Evolutionary conservation across 2,888 invertebrate species (phyloP), one percentile per base, ranked within the genome.

Genomic region (Bruchidius siliquastri): DNA sequence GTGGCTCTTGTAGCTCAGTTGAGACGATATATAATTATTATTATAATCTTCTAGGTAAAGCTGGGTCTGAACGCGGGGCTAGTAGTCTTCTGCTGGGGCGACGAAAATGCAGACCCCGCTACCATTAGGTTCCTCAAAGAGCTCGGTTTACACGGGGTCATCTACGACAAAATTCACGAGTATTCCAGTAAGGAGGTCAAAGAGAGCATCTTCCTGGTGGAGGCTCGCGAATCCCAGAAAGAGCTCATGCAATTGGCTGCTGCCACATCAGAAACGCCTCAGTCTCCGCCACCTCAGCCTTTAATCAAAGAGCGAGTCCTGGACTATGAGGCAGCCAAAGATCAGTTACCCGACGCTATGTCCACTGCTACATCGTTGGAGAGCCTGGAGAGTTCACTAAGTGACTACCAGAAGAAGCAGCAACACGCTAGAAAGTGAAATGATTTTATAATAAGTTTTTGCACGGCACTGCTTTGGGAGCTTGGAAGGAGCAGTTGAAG

Each of bases 81-180:
- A 72, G 92, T 97, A 4, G 91, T 97, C 77, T 99, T 99, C 87
- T 97, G 97, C 83, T 99, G 98, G 98, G 99, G 99, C 26, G 97
- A 98, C 81, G 96, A 97, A 82, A 96, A 96, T 84, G 97, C 97
- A 81, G 94, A 95, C 85, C 93, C 92, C 78, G 92, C 92, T 68
- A 95, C 94, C 0, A 96, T 98, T 73, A 92, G 92, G 82, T 91
- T 92, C 83, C 90, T 99, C 49, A 97, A 97, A 85, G 90, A 93
- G 77, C 89, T 97, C 81, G 97, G 97, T 0, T 90, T 99, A 66
- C 96, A 99, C 84, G 99, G 96, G 69, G 94, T 99, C 74, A 98
- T 99, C 83, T 98, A 97, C 84, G 99, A 99, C 86, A 96, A 97
- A 86, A 92, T 96, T 80, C 94, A 96, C 81, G 91, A 93, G 80